These are phyloP conservation scores for Virgularia gustaviana DNA, from an alignment of 92 coral and sea anemone species.

Conservation along the genomic window DNA sequence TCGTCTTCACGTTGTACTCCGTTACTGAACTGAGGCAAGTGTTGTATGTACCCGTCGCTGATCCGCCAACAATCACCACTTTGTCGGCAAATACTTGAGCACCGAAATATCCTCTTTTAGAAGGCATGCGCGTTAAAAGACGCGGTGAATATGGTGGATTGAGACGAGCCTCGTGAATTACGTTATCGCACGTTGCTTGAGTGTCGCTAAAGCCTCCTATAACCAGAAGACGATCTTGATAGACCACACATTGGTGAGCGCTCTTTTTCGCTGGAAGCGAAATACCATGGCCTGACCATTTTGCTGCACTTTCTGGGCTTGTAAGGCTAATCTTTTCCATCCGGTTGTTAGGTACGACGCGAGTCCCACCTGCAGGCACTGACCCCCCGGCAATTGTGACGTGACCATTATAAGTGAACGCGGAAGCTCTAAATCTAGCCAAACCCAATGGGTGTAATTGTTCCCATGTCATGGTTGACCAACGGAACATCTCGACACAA, in stretches of 20 bases:
- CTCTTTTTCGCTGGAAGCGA: not conserved
- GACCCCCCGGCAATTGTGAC: conserved; percentile 9
- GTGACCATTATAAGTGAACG: conserved; percentile 9
- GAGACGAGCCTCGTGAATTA: conserved; percentile 5
- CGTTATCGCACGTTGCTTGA: not conserved
- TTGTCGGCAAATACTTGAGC: conserved; percentile 3
- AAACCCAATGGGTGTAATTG: not conserved
- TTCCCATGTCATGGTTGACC: conserved; percentile 1
- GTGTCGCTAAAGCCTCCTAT: not conserved
- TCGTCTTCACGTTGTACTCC: conserved; percentile 1
- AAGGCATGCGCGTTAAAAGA: conserved; percentile 8
- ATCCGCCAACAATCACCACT: conserved; percentile 6
- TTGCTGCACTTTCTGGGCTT: not conserved
- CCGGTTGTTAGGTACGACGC: not conserved
- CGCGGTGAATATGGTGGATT: not conserved
- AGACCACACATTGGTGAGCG: not conserved
- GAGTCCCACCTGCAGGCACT: too few species aligned
- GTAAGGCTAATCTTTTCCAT: not conserved
- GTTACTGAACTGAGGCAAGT: not conserved
- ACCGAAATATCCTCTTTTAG: not conserved
- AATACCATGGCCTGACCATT: not conserved
- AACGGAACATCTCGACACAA: conserved; percentile 5
- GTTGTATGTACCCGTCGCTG: not conserved
- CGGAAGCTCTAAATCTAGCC: not conserved
- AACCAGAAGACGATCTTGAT: not conserved